These are phyloP conservation scores for Napeogenes sylphis DNA, from an alignment of 2,888 invertebrate genomes.

Conservation along the genomic window DNA sequence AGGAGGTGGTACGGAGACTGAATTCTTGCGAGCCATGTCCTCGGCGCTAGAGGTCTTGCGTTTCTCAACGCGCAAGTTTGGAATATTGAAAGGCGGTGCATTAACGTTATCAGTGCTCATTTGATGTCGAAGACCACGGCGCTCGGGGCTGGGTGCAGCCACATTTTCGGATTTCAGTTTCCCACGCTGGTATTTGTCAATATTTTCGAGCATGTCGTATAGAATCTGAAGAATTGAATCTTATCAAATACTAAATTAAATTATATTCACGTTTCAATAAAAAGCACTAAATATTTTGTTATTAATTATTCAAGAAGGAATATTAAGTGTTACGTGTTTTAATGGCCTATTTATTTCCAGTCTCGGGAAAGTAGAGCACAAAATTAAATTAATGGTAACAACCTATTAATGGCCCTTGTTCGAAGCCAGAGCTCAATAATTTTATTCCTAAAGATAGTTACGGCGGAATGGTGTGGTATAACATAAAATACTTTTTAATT, in stretches of 20 bases:
- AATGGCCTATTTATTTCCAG: slow-evolving; percentile 10
- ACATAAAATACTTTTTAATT: not conserved
- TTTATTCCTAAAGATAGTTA: slow-evolving; percentile 13
- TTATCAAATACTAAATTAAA: not conserved
- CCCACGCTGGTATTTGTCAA: slow-evolving; percentile 91
- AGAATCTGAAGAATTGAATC: slow-evolving; percentile 77
- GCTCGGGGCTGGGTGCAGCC: slow-evolving; percentile 85
- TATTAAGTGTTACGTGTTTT: slow-evolving; percentile 5
- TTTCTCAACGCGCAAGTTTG: slow-evolving; percentile 90
- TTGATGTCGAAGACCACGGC: slow-evolving; percentile 86
- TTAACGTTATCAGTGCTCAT: slow-evolving; percentile 92
- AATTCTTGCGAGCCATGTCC: slow-evolving; percentile 93
- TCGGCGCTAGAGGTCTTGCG: slow-evolving; percentile 94
- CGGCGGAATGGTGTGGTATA: not conserved
- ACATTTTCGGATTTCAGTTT: slow-evolving; percentile 91
- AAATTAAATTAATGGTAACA: slow-evolving; percentile 21
- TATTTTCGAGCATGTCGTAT: slow-evolving; percentile 94
- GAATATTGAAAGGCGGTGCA: slow-evolving; percentile 90
- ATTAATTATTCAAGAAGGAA: not conserved
- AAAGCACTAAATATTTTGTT: not conserved
- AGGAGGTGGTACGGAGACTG: slow-evolving; percentile 76
- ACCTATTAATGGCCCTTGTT: slow-evolving; percentile 14
- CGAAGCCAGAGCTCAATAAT: slow-evolving; percentile 17
- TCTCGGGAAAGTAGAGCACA: slow-evolving; percentile 19
- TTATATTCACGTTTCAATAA: not conserved